phyloP scores from a whole-genome alignment of 2,113 vertebrate species.

The Pungitius pungitius region DNA sequence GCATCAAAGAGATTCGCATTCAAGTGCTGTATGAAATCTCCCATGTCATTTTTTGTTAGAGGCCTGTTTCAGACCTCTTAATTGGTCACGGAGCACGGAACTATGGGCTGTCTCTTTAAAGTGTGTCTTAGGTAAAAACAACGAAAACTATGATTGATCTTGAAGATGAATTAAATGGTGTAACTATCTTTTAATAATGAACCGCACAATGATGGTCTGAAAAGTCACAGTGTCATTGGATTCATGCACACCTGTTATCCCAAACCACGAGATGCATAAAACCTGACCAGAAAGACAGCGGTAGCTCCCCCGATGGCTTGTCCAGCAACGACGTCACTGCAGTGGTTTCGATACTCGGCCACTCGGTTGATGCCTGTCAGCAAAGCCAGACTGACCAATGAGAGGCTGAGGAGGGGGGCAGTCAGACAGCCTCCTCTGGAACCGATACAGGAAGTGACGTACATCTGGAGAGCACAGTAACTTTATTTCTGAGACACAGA shows the following conservation, averaged over 20 bases:
- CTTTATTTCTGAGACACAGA: not conserved
- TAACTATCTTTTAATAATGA: not conserved
- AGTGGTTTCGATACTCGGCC: conserved; percentile 92
- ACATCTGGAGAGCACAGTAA: conserved; percentile 84
- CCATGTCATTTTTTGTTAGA: too few relatives aligned
- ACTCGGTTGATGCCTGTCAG: conserved; percentile 92
- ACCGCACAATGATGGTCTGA: not conserved
- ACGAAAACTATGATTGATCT: not conserved
- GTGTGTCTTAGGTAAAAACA: too few relatives aligned
- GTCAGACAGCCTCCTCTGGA: conserved; percentile 87
- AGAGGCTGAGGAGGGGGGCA: conserved; percentile 87
- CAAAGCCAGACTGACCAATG: conserved; percentile 88
- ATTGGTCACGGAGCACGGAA: too few relatives aligned
- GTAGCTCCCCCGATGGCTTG: conserved; percentile 87
- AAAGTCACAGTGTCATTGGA: not conserved
- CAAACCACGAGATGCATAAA: not conserved
- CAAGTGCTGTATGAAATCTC: too few relatives aligned
- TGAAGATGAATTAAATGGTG: not conserved
- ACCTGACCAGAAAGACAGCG: conserved; percentile 89
- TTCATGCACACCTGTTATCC: not conserved
- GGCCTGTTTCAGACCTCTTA: too few relatives aligned
- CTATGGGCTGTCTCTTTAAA: too few relatives aligned
- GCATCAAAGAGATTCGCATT: too few relatives aligned
- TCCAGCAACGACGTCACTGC: conserved; percentile 90
- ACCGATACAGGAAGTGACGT: conserved; percentile 87